phyloP scores from a whole-genome alignment of 2,113 vertebrate species.

The Lathamus discolor region DNA sequence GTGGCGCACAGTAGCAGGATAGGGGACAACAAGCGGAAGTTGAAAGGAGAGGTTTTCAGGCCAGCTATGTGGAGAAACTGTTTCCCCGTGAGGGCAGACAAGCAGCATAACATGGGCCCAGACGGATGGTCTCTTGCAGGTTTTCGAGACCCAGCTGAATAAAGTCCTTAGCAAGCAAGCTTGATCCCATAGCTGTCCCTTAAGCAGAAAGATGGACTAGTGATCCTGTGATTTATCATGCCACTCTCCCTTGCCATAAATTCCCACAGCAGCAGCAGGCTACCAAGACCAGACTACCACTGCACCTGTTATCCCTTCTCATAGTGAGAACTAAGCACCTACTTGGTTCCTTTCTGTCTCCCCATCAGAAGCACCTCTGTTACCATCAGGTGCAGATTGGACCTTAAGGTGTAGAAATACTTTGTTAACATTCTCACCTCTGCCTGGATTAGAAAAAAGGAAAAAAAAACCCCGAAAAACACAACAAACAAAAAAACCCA shows the following conservation, averaged over 20 bases:
- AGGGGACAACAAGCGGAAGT: background rate
- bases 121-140: background rate
- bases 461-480: background rate
- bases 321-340: background rate
- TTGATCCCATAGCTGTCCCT: background rate
- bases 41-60: background rate
- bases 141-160: background rate
- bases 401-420: background rate
- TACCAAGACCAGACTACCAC: background rate
- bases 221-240: background rate
- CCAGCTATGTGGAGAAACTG: background rate
- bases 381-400: background rate
- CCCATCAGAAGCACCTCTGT: background rate
- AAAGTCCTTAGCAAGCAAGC: background rate
- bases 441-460: background rate
- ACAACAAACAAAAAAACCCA: background rate
- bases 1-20: background rate
- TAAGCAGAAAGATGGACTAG: background rate
- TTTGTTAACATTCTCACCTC: background rate
- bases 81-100: background rate
- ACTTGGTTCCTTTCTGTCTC: too few relatives aligned
- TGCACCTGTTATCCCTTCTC: background rate
- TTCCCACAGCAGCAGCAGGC: background rate
- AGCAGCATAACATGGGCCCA: too few relatives aligned
- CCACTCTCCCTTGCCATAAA: background rate